Evolutionary conservation across 2,113 vertebrate species (phyloP).

Genomic region (Caloenas nicobarica): DNA sequence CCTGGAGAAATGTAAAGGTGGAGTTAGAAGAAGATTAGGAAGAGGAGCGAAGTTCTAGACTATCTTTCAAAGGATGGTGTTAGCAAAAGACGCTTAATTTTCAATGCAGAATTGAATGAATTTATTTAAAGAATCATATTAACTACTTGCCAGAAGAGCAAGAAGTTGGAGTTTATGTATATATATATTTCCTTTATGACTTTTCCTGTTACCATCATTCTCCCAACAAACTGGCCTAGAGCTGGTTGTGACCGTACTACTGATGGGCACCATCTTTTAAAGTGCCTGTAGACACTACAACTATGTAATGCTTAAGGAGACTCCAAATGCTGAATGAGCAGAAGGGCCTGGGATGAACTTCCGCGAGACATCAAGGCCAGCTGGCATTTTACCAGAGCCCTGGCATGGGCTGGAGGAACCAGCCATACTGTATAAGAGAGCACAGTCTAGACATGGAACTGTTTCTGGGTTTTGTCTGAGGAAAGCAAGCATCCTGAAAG

Average conservation of each 20-base stretch:
- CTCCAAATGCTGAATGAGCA: background rate
- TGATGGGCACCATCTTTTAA: background rate
- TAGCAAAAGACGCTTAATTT: background rate
- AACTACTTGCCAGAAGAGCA: background rate
- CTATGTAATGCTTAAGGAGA: background rate
- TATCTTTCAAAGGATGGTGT: background rate
- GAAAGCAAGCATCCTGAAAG: background rate
- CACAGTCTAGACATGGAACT: background rate
- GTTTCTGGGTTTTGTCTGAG: background rate
- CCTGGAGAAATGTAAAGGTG: background rate
- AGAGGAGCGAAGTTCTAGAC: background rate
- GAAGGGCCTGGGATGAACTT: fast-evolving
- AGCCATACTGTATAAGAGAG: background rate
- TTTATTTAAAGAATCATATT: background rate
- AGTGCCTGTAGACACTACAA: background rate
- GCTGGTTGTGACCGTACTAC: background rate
- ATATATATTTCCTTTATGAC: background rate
- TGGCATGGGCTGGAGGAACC: background rate
- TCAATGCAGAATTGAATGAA: background rate
- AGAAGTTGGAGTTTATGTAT: background rate
- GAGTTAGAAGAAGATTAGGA: background rate
- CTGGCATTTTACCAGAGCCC: background rate
- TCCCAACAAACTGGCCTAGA: fast-evolving
- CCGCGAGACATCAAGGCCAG: background rate
- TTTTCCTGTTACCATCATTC: background rate